Evolutionary conservation across 2,888 invertebrate species (phyloP).

Genomic region (Erpobdella octoculata): DNA sequence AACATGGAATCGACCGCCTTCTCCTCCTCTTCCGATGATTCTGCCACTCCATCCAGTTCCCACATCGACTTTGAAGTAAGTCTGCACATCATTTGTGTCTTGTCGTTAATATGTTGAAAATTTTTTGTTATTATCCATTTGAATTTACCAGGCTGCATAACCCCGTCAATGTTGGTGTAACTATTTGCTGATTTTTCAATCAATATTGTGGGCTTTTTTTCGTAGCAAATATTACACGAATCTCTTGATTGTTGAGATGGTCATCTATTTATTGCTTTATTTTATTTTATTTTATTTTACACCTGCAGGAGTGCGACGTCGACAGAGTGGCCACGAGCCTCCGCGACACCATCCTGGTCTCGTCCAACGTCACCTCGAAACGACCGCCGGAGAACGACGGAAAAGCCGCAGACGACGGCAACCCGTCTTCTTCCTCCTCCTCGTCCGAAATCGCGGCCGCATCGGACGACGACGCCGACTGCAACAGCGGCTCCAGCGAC

Average conservation of each 20-base stretch:
- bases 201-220: too few species aligned
- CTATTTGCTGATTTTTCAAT: too few species aligned
- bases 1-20: background rate
- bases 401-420: background rate
- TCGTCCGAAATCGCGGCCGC: background rate
- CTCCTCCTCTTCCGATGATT: conserved; percentile 2
- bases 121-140: too few species aligned
- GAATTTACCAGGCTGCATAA: too few species aligned
- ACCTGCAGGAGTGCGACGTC: background rate
- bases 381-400: background rate
- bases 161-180: too few species aligned
- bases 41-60: conserved; percentile 5
- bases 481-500: background rate
- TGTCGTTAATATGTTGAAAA: too few species aligned
- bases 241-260: too few species aligned
- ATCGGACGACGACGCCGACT: background rate
- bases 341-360: too few species aligned
- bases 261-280: too few species aligned
- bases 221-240: too few species aligned
- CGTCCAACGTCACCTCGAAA: background rate
- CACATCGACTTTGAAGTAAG: conserved; percentile 9
- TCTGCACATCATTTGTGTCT: too few species aligned
- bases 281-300: too few species aligned
- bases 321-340: background rate
- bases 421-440: background rate